Percentiles rank a stretch among this genome's conserved stretches.
Evolutionary conservation across 2,797 vertebrate genomes (phyloP).

Genomic region (Sarcoramphus papa): DNA sequence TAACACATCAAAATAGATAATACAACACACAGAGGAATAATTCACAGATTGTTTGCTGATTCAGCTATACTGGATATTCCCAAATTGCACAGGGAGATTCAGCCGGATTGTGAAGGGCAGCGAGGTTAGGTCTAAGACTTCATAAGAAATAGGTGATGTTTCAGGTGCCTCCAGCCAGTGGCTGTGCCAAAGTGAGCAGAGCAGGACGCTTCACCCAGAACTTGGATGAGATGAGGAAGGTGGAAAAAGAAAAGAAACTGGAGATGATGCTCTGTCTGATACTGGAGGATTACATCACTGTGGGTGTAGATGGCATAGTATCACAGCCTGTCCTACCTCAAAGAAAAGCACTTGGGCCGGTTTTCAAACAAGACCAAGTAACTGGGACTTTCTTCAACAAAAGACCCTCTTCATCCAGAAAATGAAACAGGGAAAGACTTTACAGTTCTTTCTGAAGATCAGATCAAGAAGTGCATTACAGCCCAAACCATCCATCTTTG

Average conservation of each 20-base stretch:
- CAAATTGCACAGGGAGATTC: background rate
- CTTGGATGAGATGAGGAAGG: background rate
- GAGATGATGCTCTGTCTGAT: background rate
- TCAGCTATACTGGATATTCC: background rate
- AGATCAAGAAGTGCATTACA: background rate
- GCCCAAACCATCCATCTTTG: background rate
- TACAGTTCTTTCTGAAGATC: background rate
- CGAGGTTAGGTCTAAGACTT: rapidly evolving
- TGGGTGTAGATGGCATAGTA: background rate
- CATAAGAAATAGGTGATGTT: background rate
- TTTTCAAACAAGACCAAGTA: background rate
- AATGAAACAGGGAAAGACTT: background rate
- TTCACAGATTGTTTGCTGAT: background rate
- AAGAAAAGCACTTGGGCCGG: background rate
- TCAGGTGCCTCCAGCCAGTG: background rate
- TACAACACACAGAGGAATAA: background rate
- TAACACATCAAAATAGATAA: background rate
- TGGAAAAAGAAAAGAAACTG: background rate
- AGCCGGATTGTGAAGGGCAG: background rate
- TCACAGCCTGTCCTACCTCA: background rate
- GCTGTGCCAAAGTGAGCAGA: background rate
- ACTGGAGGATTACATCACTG: too few species aligned
- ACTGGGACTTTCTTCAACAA: background rate
- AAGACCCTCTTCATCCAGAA: background rate
- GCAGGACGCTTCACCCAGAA: rapidly evolving